phyloP scores from a whole-genome alignment of 1,140 invertebrate species.

The Euwallacea similis region DNA sequence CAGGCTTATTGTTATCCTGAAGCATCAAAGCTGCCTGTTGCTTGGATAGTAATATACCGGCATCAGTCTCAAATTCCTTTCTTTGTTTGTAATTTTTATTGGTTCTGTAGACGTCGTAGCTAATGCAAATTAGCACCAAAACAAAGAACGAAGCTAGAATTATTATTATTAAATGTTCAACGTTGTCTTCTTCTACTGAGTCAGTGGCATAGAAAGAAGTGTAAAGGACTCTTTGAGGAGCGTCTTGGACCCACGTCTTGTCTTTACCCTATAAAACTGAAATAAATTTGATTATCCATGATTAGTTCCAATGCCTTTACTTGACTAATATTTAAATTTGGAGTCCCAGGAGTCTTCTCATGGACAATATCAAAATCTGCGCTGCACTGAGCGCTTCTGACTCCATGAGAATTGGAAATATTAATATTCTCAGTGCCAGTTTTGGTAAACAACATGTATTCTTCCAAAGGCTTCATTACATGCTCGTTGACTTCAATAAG shows the following conservation, averaged over 20 bases:
- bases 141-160: constrained; percentile 69
- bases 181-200: constrained; percentile 74
- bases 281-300: constrained; percentile 42
- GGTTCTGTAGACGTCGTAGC: constrained; percentile 66
- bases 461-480: constrained; percentile 81
- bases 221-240: constrained; percentile 72
- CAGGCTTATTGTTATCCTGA: constrained; percentile 42
- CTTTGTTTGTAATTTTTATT: constrained; percentile 67
- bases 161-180: constrained; percentile 72
- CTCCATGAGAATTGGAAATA: constrained; percentile 79
- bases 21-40: constrained; percentile 65
- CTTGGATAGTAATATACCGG: constrained; percentile 66
- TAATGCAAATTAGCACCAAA: constrained; percentile 64
- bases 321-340: constrained; percentile 66
- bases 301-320: constrained; percentile 49
- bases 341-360: constrained; percentile 63
- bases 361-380: constrained; percentile 69
- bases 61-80: constrained; percentile 69
- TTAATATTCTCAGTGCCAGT: constrained; percentile 77
- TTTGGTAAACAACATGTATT: constrained; percentile 85
- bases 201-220: constrained; percentile 70
- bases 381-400: constrained; percentile 78
- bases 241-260: constrained; percentile 78
- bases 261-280: constrained; percentile 63
- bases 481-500: constrained; percentile 77